Evolutionary conservation across 2,888 invertebrate genomes (phyloP), one percentile per base, ranked within the genome.

Genomic region (Auanema sp.): DNA sequence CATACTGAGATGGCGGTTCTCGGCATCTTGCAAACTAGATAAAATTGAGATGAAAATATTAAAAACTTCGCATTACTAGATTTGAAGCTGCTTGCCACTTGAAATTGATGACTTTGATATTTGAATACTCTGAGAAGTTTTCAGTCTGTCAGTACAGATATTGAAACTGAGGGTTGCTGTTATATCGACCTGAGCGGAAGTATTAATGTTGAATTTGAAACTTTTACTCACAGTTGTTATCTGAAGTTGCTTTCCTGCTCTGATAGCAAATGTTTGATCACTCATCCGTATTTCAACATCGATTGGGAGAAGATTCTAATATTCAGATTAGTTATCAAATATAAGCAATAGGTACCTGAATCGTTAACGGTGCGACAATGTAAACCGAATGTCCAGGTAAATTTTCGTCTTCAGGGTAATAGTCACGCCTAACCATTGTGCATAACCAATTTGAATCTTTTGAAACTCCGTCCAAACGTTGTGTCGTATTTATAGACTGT

Each of bases 331-430:
- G n/a, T n/a, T n/a, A n/a, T n/a, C n/a, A n/a, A n/a, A n/a, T n/a
- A n/a, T n/a, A n/a, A n/a, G n/a, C n/a, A n/a, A 8, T 33, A 54
- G 14, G 4, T 51, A 58, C 58, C 57, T 70, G 71, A 0, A 76
- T 84, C 16, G 90, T 85, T 18, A 97, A 87, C 0, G 93, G 92
- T 25, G 95, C 91, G 74, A 92, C 86, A 52, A 98, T 86, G 2
- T 90, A 89, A 66, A 97, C 89, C 16, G 90, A 89, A 85, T 97
- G 96, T 0, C 92, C 95, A 5, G 94, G 92, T 68, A 92, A 89
- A 4, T 66, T 33, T 44, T 75, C 69, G 55, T 74, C 67, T 59
- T 77, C 77, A 11, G 93, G 92, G 85, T 90, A 93, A 71, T 72
- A 69, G 59, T 80, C 81, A 18, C 91, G 89, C 63, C 89, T 88